phyloP scores from a whole-genome alignment of 2,888 invertebrate species.

The Archaeoteleia sp. region DNA sequence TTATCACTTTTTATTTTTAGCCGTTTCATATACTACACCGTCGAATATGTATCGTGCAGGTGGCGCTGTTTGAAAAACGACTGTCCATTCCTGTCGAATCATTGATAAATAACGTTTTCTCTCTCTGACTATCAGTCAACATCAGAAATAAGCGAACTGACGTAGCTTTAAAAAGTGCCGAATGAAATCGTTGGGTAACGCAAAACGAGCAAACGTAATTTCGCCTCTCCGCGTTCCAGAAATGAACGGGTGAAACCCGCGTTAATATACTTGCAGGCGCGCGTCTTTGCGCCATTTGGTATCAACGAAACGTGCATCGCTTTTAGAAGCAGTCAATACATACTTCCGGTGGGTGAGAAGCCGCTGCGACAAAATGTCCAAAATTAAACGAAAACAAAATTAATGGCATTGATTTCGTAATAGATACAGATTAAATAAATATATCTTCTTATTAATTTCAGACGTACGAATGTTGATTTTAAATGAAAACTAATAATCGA shows the following conservation, averaged over 20 bases:
- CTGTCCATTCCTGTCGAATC: conserved; percentile 51
- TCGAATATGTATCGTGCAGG: conserved; percentile 48
- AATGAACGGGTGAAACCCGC: conserved; percentile 10
- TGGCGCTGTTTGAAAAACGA: conserved; percentile 50
- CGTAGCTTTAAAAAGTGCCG: conserved; percentile 2
- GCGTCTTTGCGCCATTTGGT: conserved; percentile 14
- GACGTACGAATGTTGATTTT: conserved; percentile 4
- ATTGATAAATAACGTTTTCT: conserved; percentile 40
- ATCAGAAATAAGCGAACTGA: conserved; percentile 10
- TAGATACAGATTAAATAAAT: too few species aligned
- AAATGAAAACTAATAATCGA: too few species aligned
- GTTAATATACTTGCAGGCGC: conserved; percentile 14
- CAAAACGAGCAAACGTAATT: conserved; percentile 2
- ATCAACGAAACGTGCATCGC: conserved; percentile 24
- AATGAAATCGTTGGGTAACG: not conserved
- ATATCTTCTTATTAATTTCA: too few species aligned
- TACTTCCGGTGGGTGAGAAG: conserved; percentile 6
- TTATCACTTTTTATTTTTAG: conserved; percentile 31
- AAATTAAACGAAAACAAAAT: conserved; percentile 30
- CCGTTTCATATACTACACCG: conserved; percentile 17
- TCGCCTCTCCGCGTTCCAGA: not conserved
- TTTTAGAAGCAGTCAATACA: conserved; percentile 33
- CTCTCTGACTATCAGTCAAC: conserved; percentile 31
- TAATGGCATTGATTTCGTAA: conserved; percentile 21
- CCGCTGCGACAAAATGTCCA: too few species aligned